Base-by-base conservation (phyloP, 37 sponge, comb jelly and placozoan species). In the Amphimedon queenslandica region DNA sequence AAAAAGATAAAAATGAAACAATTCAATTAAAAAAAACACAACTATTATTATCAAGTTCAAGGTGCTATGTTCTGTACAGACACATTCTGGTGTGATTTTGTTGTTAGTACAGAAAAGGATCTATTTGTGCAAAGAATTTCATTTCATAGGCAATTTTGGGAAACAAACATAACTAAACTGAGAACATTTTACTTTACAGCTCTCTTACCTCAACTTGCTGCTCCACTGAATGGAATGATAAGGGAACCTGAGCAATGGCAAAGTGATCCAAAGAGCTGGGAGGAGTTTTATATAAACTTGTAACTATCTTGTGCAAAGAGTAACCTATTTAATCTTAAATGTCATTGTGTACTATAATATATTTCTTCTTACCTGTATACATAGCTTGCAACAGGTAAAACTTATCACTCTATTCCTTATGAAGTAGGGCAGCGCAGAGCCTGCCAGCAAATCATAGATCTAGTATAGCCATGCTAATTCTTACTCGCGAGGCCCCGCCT, bases 1-100 rank as follows among this genome's bases (percentile, higher is more conserved):
- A 38, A 66, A 4, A 16, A 16, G 28, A 66, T 8, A 37, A 66
- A 66, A 66, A 66, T 66, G 67, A 37, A 31, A n/a, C 28, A 60
- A 6, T 5, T n/a, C 61, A 60, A 5, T n/a, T 60, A 5, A 60
- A 60, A n/a, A 11, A 60, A 25, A n/a, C 61, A 60, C 61, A n/a
- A 60, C 61, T 60, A 60, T 60, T 60, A 60, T 24, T 60, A 60
- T 13, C 51, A 47, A 47, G 51, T 47, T 8, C 51, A 47, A 5
- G 21, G 61, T 60, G 25, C 21, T 5, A 11, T 60, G 21, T 60
- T 25, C 27, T 60, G 61, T 60, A 60, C 61, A 24, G 61, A 60
- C 25, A 60, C 5, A n/a, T 5, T 25, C 24, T 60, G 61, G 61
- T 60, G 61, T 60, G 61, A 60, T n/a, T 60, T 60, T 60, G 27